Percentiles rank a stretch among this genome's conserved stretches.
Evolutionary conservation across 2,113 vertebrate genomes (phyloP).

Genomic region (Corapipo altera): DNA sequence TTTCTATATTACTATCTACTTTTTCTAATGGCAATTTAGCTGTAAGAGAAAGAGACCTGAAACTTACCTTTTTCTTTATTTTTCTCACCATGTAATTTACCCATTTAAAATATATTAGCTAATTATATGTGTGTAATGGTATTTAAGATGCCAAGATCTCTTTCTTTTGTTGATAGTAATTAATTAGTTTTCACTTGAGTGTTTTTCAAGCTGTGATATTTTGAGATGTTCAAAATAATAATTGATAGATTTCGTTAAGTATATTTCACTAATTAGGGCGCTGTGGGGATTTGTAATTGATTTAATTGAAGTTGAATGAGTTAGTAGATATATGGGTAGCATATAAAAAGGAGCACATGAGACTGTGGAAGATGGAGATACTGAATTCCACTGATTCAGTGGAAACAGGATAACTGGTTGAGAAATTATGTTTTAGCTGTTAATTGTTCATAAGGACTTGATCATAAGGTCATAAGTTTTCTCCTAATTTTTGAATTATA

Average conservation of each 20-base stretch:
- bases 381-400: neutral
- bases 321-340: slow-evolving; percentile 21
- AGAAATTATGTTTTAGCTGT: neutral
- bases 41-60: neutral
- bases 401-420: neutral
- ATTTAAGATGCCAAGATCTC: slow-evolving; percentile 28
- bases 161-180: slow-evolving; percentile 55
- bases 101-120: slow-evolving; percentile 6
- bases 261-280: slow-evolving; percentile 46
- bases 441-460: neutral
- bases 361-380: neutral
- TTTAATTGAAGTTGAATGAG: slow-evolving; percentile 57
- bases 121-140: neutral
- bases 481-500: neutral
- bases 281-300: slow-evolving; percentile 59
- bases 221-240: slow-evolving; percentile 57
- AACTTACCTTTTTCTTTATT: neutral
- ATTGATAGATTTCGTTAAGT: slow-evolving; percentile 54
- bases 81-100: neutral
- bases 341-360: slow-evolving; percentile 21
- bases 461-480: neutral
- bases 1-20: neutral
- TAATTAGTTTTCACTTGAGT: slow-evolving; percentile 59
- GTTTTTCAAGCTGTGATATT: slow-evolving; percentile 56
- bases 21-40: neutral